Base-by-base conservation (phyloP, 1,140 invertebrate species). In the Drosophila busckii region DNA sequence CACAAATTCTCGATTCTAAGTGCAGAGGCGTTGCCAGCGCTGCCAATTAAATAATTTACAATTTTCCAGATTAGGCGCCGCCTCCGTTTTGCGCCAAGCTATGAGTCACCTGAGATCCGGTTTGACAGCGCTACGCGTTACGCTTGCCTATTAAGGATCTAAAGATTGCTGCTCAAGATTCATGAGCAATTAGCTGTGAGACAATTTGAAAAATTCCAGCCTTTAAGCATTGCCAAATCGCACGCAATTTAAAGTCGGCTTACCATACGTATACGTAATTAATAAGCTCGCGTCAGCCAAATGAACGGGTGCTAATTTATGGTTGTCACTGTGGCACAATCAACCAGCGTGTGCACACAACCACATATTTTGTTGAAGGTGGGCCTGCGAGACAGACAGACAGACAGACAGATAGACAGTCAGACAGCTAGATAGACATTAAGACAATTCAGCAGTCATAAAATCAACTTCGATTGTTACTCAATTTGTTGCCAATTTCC, bases 31-130 rank as follows among this genome's bases (percentile, higher is more conserved):
- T 59, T 37, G 46, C 31, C 37, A 52, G 37, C 55, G 55, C 29
- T 37, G 46, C 38, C 55, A 59, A 59, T 59, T 59, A 59, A 52
- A 59, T 52, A 59, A 52, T 59, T 58, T 59, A 52, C 46, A 59
- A 59, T 59, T 52, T 59, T 42, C 46, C 52, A 59, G 55, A 59
- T 59, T 59, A 35, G 55, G 55, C 55, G 55, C 55, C 55, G 55
- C 46, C 55, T 59, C 37, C 46, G 37, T 42, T 48, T 41, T 19
- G 45, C 34, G 8, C 10, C 15, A 17, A 20, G 19, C 38, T 37
- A 52, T 59, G 55, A 59, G 10, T 55, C 52, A 55, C 23, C 37
- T 42, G 34, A 41, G 46, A 58, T 58, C 55, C 55, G 55, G 55
- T 52, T 59, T 52, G 45, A 16, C 13, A 22, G 34, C 34, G 35